phyloP scores from a whole-genome alignment of 2,888 invertebrate species.

The Agriopis marginaria region DNA sequence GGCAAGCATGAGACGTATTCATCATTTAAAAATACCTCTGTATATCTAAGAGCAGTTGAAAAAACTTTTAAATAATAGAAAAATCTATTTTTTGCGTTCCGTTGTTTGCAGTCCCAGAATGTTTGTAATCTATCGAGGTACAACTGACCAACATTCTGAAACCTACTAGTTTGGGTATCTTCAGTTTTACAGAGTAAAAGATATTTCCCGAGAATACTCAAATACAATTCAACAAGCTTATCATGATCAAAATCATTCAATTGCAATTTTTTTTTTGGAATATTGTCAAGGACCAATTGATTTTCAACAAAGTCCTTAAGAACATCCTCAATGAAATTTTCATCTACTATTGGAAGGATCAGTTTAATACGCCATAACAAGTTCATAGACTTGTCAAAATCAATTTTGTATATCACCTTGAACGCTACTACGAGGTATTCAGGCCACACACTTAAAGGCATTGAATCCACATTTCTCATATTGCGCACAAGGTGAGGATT shows the following conservation, averaged over 20 bases:
- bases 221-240: slow-evolving; percentile 36
- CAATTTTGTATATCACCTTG: slow-evolving; percentile 43
- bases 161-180: slow-evolving; percentile 49
- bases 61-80: slow-evolving; percentile 48
- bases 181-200: slow-evolving; percentile 57
- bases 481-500: too few relatives aligned
- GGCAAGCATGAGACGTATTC: slow-evolving; percentile 57
- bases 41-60: slow-evolving; percentile 55
- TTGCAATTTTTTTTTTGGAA: not conserved
- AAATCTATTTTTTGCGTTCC: slow-evolving; percentile 13
- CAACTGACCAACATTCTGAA: slow-evolving; percentile 51
- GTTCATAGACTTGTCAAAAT: slow-evolving; percentile 35
- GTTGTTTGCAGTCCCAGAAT: slow-evolving; percentile 8
- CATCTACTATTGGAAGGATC: slow-evolving; percentile 27
- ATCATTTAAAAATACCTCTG: slow-evolving; percentile 55
- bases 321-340: slow-evolving; percentile 11
- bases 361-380: slow-evolving; percentile 49
- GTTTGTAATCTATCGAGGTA: slow-evolving; percentile 54
- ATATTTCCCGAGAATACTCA: slow-evolving; percentile 60
- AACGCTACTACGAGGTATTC: slow-evolving; percentile 45
- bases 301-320: not conserved
- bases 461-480: too few relatives aligned
- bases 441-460: too few relatives aligned
- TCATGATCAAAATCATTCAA: not conserved
- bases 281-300: not conserved